Percentiles rank a stretch among this genome's conserved stretches.
phyloP scores from a whole-genome alignment of 2,888 invertebrate species.

The Drosophila eohydei region DNA sequence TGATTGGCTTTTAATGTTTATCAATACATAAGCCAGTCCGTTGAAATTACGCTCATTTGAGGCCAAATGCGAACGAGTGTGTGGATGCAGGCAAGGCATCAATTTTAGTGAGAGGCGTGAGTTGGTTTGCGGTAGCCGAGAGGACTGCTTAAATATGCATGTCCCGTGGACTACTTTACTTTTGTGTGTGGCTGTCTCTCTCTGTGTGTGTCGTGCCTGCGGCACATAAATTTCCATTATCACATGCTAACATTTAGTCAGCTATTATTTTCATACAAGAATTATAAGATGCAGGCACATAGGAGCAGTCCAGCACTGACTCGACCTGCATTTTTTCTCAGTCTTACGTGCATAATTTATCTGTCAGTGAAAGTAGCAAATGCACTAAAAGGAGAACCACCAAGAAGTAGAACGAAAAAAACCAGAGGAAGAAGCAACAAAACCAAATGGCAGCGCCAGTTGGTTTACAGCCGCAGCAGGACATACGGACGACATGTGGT shows the following conservation, averaged over 20 bases:
- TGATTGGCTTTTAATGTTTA: slow-evolving; percentile 80
- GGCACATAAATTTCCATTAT: slow-evolving; percentile 76
- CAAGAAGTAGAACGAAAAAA: slow-evolving; percentile 5
- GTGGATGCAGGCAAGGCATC: slow-evolving; percentile 18
- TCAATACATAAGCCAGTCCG: slow-evolving; percentile 70
- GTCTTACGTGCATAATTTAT: slow-evolving; percentile 71
- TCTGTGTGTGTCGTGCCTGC: slow-evolving; percentile 50
- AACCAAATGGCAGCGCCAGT: slow-evolving; percentile 38
- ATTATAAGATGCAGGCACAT: slow-evolving; percentile 71
- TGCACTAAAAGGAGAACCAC: slow-evolving; percentile 32
- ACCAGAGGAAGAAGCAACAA: not conserved
- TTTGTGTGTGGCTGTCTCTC: not conserved
- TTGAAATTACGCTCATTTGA: slow-evolving; percentile 23
- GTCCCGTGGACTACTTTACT: slow-evolving; percentile 26
- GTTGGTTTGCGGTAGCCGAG: slow-evolving; percentile 32
- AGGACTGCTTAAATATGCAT: slow-evolving; percentile 58
- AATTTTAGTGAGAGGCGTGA: slow-evolving; percentile 21
- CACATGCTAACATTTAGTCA: slow-evolving; percentile 75
- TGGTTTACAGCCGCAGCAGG: slow-evolving; percentile 38
- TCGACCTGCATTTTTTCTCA: slow-evolving; percentile 45
- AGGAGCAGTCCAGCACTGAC: slow-evolving; percentile 15
- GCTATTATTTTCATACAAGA: slow-evolving; percentile 74
- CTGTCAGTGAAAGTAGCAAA: slow-evolving; percentile 63
- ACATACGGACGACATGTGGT: slow-evolving; percentile 40
- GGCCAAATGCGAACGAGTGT: slow-evolving; percentile 23